Evolutionary conservation across 2,888 invertebrate genomes (phyloP), one percentile per base, ranked within the genome.

Genomic region (Lycophotia porphyrea): DNA sequence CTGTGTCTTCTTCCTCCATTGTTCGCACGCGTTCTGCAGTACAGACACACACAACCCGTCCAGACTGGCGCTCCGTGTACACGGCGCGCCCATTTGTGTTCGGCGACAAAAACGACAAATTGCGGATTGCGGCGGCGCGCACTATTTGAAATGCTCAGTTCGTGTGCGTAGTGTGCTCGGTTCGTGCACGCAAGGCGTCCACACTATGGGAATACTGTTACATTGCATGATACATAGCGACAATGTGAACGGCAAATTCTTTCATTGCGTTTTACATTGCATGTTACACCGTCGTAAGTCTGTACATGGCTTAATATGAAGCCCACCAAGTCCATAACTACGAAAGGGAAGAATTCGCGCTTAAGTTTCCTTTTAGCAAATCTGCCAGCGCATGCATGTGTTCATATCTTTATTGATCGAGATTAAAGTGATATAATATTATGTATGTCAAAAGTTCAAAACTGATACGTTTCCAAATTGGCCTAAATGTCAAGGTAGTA

Each of bases 401-500:
- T 58, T 18, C 11, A 31, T 69, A 83, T 76, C 80, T 80, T 47
- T 64, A 77, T 63, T 27, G 36, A 60, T 18, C 13, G 21, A 71
- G 63, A 80, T 75, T 68, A 76, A 61, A 63, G 36, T 73, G 60
- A 68, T 64, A 44, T 60, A 65, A 67, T 74, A 60, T 61, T 67
- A 77, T 61, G 77, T 74, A 67, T 71, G 84, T 84, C 75, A 84
- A 73, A 78, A 78, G 84, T 76, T 84, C 71, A 84, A 78, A 84
- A 75, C 68, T 81, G 70, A 84, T 64, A 67, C 61, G 47, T 72
- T 72, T 71, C 67, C 42, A 85, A 82, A 85, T 73, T 72, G 68
- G 44, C 44, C 58, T 66, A 85, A 88, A 88, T 87, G 88, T 87
- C 87, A 88, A 87, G 87, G 87, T 75, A 80, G 58, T 77, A 79